phyloP scores from a whole-genome alignment of 2,113 vertebrate genomes.

The Psettodes erumei region DNA sequence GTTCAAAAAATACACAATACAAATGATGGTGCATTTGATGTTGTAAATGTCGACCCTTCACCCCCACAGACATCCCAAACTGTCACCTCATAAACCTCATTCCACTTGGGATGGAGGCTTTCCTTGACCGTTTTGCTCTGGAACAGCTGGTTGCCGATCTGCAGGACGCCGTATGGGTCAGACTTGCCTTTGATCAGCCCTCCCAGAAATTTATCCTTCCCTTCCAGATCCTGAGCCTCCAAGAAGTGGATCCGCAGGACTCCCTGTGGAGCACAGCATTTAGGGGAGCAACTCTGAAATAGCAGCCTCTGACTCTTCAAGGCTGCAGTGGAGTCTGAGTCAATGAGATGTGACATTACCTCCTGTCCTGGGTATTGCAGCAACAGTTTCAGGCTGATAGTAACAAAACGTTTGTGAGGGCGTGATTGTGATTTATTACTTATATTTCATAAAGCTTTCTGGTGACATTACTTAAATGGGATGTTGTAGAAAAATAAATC shows the following conservation, averaged over 20 bases:
- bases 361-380: background rate
- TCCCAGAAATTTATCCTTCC: slow-evolving; percentile 94
- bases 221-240: slow-evolving; percentile 95
- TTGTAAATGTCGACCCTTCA: background rate
- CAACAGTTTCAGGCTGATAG: too few species aligned
- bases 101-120: slow-evolving; percentile 95
- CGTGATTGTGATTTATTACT: background rate
- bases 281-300: slow-evolving; percentile 12
- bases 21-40: background rate
- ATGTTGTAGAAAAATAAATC: background rate
- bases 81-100: slow-evolving; percentile 95
- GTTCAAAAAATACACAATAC: background rate
- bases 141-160: slow-evolving; percentile 93
- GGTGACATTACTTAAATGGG: background rate
- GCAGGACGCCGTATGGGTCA: slow-evolving; percentile 94
- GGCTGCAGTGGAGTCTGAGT: background rate
- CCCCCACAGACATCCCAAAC: background rate
- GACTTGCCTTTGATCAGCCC: slow-evolving; percentile 97
- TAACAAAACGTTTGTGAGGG: background rate
- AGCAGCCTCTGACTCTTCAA: slow-evolving; percentile 30
- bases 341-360: slow-evolving; percentile 15
- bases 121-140: slow-evolving; percentile 96
- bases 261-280: slow-evolving; percentile 82
- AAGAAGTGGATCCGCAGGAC: slow-evolving; percentile 95
- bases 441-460: background rate